phyloP scores from a whole-genome alignment of 2,888 invertebrate genomes.

The Metellina segmentata region DNA sequence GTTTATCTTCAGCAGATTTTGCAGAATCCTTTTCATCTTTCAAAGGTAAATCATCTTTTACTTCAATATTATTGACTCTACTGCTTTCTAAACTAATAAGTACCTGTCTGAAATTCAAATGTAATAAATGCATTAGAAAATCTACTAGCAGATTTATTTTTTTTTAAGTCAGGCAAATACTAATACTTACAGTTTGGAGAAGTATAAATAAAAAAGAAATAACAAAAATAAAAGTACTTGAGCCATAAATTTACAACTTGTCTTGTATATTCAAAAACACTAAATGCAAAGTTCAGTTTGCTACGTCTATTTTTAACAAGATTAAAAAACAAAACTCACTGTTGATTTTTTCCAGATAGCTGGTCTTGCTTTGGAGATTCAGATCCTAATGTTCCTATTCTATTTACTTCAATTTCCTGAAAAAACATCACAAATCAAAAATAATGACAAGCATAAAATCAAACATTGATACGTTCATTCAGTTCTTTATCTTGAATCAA shows the following conservation, averaged over 20 bases:
- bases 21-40: not conserved
- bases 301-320: not conserved
- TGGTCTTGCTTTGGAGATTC: not conserved
- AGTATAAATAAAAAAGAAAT: too few species aligned
- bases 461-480: too few species aligned
- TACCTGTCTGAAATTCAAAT: slow-evolving; percentile 7
- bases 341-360: not conserved
- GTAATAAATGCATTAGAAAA: not conserved
- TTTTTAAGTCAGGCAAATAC: not conserved
- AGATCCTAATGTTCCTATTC: not conserved
- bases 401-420: not conserved
- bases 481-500: too few species aligned
- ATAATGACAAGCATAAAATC: too few species aligned
- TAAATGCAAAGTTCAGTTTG: too few species aligned
- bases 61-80: slow-evolving; percentile 16
- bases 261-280: too few species aligned
- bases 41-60: not conserved
- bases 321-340: not conserved
- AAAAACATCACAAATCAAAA: not conserved
- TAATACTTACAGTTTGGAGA: not conserved
- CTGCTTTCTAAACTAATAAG: slow-evolving; percentile 57
- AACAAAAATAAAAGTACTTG: too few species aligned
- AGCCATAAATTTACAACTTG: too few species aligned
- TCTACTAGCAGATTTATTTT: not conserved
- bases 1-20: not conserved